Base-by-base conservation (phyloP, 2,113 vertebrate genomes). In the Neoarius graeffei region DNA sequence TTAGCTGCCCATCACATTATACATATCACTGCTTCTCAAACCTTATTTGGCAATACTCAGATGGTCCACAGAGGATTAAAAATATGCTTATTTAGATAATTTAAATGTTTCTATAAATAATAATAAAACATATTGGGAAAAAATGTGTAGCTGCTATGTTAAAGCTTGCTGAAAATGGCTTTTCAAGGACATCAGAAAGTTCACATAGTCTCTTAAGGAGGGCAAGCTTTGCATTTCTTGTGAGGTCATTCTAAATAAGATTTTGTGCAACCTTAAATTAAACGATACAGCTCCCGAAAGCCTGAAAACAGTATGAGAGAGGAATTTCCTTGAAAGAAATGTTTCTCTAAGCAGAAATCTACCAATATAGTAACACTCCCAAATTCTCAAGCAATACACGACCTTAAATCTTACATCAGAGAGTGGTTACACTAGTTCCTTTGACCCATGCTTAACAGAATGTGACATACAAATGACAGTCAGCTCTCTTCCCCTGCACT, bases 1-100 rank as follows among this genome's bases (percentile, higher is more conserved):
- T 83, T 69, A 79, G 62, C 52, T 64, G 17, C 73, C 82, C 27
- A 69, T 88, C 87, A 85, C 30, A 1, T 57, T 69, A 80, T 64
- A 69, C 74, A 79, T 80, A 48, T 7, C 15, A n/a, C 19, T 57
- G 81, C 25, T 67, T 66, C 42, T 83, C 86, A 80, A 87, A 56
- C 25, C 48, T 66, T 71, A 56, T 54, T 56, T 84, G 77, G 23
- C 62, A 69, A 86, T 66, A 27, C 48, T 86, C 74, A 86, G 19
- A 71, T 62, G 42, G 80, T 54, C 85, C 15, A 56, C 15, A 74
- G n/a, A 62, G 48, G 13, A 62, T 27, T 69, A 83, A 83, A 85
- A 87, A 83, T 56, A 67, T 69, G 62, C 50, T 84, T 19, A 82
- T 82, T 82, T 62, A 42, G 13, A 19, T 13, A 1, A 17, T 56